These are phyloP conservation scores for Gymnobelideus leadbeateri DNA, from an alignment of 2,113 vertebrate genomes.

Conservation along the genomic window DNA sequence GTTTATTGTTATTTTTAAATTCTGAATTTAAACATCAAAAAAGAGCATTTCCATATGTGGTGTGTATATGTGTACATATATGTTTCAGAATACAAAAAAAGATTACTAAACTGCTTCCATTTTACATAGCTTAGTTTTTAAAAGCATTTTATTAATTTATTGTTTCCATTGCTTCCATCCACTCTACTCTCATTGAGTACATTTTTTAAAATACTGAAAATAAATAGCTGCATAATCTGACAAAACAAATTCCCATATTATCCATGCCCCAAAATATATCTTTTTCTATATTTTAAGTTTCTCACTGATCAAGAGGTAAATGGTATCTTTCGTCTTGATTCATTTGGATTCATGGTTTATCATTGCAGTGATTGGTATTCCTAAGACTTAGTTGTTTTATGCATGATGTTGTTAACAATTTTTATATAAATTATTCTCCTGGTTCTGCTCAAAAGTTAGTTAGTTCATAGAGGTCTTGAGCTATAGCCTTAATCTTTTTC, in stretches of 20 bases:
- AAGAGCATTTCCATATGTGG: not conserved
- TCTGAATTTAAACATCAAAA: not conserved
- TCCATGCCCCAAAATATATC: not conserved
- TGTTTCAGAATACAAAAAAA: not conserved
- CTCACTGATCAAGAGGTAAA: not conserved
- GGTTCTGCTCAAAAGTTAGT: not conserved
- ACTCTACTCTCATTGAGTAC: not conserved
- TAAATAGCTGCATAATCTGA: not conserved
- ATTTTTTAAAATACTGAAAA: not conserved
- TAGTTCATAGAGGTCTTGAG: not conserved
- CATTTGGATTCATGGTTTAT: not conserved
- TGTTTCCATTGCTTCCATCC: not conserved
- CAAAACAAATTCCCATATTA: not conserved
- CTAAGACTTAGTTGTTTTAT: not conserved
- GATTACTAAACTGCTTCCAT: not conserved
- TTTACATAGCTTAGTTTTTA: not conserved
- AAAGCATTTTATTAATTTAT: not conserved
- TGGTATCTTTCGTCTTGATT: not conserved
- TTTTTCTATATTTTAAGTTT: not conserved
- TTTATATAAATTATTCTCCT: not conserved
- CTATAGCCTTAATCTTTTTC: not conserved
- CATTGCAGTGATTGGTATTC: not conserved
- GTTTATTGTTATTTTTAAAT: not conserved
- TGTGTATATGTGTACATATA: not conserved
- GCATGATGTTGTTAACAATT: not conserved